Evolutionary conservation across 92 coral and sea anemone species (phyloP).

Genomic region (Desmophyllum pertusum): DNA sequence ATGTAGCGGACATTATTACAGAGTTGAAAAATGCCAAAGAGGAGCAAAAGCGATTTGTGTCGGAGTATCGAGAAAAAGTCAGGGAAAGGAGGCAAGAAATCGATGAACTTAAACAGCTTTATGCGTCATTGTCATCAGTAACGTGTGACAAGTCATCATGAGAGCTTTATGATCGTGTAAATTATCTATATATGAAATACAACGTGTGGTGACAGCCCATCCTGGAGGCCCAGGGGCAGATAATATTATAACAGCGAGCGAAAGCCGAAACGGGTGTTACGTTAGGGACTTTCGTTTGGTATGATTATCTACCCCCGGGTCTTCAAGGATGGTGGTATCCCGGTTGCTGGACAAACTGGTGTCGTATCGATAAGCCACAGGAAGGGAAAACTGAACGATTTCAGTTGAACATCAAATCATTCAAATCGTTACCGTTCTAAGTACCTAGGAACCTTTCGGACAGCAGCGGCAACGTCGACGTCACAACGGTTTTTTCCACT

Average conservation of each 20-base stretch:
- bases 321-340: neutral
- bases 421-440: neutral
- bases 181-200: neutral
- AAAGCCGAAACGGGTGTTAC: neutral
- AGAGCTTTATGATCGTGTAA: neutral
- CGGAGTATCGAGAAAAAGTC: conserved; percentile 62
- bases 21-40: conserved; percentile 62
- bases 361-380: neutral
- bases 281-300: neutral
- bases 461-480: neutral
- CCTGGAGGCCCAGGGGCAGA: neutral
- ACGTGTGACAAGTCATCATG: conserved; percentile 21
- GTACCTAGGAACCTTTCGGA: too few relatives aligned
- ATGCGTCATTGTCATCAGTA: conserved; percentile 48
- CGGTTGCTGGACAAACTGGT: neutral
- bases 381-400: neutral
- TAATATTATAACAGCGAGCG: neutral
- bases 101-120: conserved; percentile 71
- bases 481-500: neutral
- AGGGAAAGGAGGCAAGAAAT: conserved; percentile 61
- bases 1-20: conserved; percentile 46
- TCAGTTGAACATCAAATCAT: neutral
- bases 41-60: conserved; percentile 62
- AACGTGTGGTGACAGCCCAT: neutral
- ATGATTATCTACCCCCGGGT: neutral